Base-by-base conservation (phyloP, 2,888 invertebrate genomes). In the Cephus spinipes region DNA sequence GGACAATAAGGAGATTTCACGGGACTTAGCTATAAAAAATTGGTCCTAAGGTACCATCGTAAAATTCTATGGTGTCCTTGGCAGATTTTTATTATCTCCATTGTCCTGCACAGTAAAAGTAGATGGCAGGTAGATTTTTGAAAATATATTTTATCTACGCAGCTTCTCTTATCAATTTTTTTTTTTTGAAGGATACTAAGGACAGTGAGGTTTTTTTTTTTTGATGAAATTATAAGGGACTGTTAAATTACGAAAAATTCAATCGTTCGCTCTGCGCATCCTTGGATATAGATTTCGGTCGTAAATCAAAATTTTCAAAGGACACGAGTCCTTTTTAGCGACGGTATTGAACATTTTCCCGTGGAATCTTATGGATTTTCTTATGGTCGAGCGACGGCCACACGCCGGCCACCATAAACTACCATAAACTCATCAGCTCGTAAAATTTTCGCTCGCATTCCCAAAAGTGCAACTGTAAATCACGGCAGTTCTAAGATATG, bases 351-450 rank as follows among this genome's bases (percentile, higher is more conserved):
- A 55, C 23, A 23, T 23, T 55, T 55, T 23, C 23, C 2, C 55
- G 55, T 23, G 55, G 55, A 55, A 55, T 55, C 55, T 55, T 55
- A 55, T 55, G 55, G 82, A 82, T 86, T 87, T 87, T 88, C 87
- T 86, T 88, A 85, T 89, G 88, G 87, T 87, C 87, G 86, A 82
- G 82, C 87, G 88, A 89, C 88, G 87, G 88, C 89, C 89, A 88
- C 87, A 89, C 88, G 89, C 87, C 89, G 85, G 89, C 89, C 89
- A 89, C 89, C 89, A 88, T 88, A 85, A 86, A 86, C 87, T 85
- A 79, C 85, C 87, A 87, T 89, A 89, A 90, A 89, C 83, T 88
- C 87, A 86, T 87, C 85, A 84, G 83, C 83, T 89, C 87, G 85
- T 88, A 88, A 89, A 89, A 85, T 85, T 86, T 86, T 85, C 84